Evolutionary conservation across 2,113 vertebrate species (phyloP).

Genomic region (pig (Sus scrofa)): DNA sequence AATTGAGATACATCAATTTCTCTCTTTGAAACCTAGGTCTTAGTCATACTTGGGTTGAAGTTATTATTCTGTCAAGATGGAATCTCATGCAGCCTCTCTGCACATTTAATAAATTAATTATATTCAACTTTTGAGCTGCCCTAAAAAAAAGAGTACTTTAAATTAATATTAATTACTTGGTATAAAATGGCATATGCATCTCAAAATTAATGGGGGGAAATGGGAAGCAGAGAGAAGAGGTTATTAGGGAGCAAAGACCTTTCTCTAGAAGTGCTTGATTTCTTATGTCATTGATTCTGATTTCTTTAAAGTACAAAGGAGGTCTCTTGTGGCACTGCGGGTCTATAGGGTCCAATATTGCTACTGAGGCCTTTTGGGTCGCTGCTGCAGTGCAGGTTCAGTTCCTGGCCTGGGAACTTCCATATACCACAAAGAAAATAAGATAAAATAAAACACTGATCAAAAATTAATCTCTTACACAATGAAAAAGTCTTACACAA

Average conservation of each 20-base stretch:
- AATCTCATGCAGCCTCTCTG: neutral
- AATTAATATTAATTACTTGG: neutral
- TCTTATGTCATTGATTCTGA: neutral
- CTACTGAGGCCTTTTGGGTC: no score
- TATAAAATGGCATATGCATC: neutral
- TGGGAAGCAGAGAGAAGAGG: neutral
- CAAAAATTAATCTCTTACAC: neutral
- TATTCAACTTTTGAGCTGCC: neutral
- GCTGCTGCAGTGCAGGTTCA: no score
- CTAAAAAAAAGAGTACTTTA: neutral
- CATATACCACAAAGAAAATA: no score
- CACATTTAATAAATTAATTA: neutral
- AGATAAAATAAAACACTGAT: no score
- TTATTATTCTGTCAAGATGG: neutral
- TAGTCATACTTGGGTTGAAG: neutral
- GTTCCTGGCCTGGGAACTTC: no score
- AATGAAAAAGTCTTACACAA: neutral
- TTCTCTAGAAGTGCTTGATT: neutral
- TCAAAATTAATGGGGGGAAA: neutral
- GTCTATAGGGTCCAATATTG: no score
- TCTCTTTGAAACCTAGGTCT: neutral
- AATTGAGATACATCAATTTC: neutral
- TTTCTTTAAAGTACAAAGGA: neutral
- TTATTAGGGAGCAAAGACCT: neutral
- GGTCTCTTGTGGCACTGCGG: no score